A percentile compares a stretch with the other conserved stretches of the same genome.
Conservation (phyloP, 2,888 invertebrate genomes). For the Clistopyga incitator region DNA sequence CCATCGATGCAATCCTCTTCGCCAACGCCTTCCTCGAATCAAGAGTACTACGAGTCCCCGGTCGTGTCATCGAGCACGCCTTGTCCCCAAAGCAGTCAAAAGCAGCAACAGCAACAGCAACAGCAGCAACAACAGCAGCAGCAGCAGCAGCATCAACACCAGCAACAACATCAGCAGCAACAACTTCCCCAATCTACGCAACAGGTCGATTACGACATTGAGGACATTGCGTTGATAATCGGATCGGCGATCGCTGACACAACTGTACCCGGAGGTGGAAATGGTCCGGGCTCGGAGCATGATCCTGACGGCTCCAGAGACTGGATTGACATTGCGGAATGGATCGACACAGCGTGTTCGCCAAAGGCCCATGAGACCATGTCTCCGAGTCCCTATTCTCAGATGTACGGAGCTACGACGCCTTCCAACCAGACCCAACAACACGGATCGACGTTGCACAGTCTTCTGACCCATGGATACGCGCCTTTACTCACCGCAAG, state of each 20-base stretch:
- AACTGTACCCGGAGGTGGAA: slow-evolving; percentile 90
- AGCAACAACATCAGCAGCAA: slow-evolving; percentile 83
- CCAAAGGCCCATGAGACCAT: slow-evolving; percentile 86
- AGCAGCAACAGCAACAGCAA: slow-evolving; percentile 75
- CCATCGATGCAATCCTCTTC: slow-evolving; percentile 82
- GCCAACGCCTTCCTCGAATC: slow-evolving; percentile 82
- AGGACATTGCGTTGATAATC: slow-evolving; percentile 94
- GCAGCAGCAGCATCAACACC: slow-evolving; percentile 87
- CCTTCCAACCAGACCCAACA: slow-evolving; percentile 84
- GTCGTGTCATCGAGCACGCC: slow-evolving; percentile 85
- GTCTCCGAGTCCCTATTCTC: slow-evolving; percentile 84
- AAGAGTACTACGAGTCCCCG: slow-evolving; percentile 83
- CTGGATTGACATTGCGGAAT: slow-evolving; percentile 95
- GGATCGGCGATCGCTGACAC: slow-evolving; percentile 96
- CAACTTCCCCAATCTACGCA: slow-evolving; percentile 82
- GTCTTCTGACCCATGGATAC: slow-evolving; percentile 91
- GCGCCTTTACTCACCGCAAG: slow-evolving; percentile 93
- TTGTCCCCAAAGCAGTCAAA: slow-evolving; percentile 79
- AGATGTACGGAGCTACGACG: slow-evolving; percentile 84
- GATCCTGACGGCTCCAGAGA: slow-evolving; percentile 91
- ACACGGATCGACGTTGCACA: slow-evolving; percentile 91
- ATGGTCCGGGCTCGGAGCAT: slow-evolving; percentile 85
- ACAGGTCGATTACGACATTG: slow-evolving; percentile 88
- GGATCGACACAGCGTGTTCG: slow-evolving; percentile 93
- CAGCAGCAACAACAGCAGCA: slow-evolving; percentile 80